A percentile compares a stretch with the other conserved stretches of the same genome.
These are phyloP conservation scores for Pseudoips prasinana DNA, from an alignment of 2,888 invertebrate species.

Conservation along the genomic window DNA sequence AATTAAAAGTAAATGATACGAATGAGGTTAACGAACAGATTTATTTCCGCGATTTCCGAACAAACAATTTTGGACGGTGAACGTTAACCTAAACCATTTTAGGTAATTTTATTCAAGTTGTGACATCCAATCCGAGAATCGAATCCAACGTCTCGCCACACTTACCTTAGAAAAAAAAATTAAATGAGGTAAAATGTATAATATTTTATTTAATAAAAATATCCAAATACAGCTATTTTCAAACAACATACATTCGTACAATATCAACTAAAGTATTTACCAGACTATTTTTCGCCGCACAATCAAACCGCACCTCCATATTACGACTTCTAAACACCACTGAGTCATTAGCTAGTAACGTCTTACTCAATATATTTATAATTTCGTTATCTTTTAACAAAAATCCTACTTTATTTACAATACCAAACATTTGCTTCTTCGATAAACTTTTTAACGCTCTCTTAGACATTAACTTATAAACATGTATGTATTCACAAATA, in stretches of 20 bases:
- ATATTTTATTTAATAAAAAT: too few relatives aligned
- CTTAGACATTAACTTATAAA: slow-evolving; percentile 55
- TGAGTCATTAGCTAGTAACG: slow-evolving; percentile 45
- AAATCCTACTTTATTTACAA: slow-evolving; percentile 46
- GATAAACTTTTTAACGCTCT: slow-evolving; percentile 55
- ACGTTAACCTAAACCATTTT: too few relatives aligned
- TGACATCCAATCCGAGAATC: too few relatives aligned
- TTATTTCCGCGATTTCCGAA: too few relatives aligned
- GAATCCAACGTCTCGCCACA: too few relatives aligned
- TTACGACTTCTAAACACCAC: slow-evolving; percentile 49
- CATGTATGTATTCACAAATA: slow-evolving; percentile 43
- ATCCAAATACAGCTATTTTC: too few relatives aligned
- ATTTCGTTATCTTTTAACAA: slow-evolving; percentile 40
- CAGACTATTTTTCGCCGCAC: slow-evolving; percentile 31
- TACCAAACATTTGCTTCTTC: slow-evolving; percentile 53
- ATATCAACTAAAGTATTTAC: slow-evolving; percentile 42
- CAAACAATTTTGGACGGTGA: too few relatives aligned
- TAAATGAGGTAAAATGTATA: too few relatives aligned
- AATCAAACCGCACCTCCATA: slow-evolving; percentile 17
- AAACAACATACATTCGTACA: slow-evolving; percentile 44
- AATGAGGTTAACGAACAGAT: too few relatives aligned
- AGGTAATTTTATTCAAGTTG: too few relatives aligned
- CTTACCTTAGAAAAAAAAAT: too few relatives aligned
- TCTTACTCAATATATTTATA: slow-evolving; percentile 48
- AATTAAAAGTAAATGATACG: too few relatives aligned